Evolutionary conservation across 2,113 vertebrate species (phyloP).

Genomic region (Stictonetta naevosa): DNA sequence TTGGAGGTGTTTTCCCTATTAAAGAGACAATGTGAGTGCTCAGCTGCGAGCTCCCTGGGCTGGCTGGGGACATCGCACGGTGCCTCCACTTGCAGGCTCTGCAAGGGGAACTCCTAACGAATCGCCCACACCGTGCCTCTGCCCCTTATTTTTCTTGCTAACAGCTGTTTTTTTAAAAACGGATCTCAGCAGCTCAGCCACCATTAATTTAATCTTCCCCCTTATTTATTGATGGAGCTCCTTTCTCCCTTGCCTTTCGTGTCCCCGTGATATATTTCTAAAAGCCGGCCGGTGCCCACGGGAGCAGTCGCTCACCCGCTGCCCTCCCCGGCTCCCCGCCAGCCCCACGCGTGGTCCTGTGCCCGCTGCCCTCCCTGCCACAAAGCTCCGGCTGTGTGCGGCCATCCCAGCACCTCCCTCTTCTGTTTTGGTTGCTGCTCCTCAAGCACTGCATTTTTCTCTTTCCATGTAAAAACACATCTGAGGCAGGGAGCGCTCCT

Average conservation of each 20-base stretch:
- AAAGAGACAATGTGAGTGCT: background rate
- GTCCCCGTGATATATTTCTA: conserved; percentile 25
- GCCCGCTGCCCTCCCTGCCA: background rate
- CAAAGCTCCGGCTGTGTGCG: background rate
- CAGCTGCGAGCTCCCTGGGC: background rate
- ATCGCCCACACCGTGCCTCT: background rate
- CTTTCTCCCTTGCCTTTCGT: conserved; percentile 35
- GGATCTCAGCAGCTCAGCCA: background rate
- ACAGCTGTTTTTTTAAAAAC: background rate
- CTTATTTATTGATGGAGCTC: conserved; percentile 48
- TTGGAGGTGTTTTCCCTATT: background rate
- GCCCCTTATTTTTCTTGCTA: conserved; percentile 30
- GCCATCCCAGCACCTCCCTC: background rate
- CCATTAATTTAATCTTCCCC: conserved; percentile 55
- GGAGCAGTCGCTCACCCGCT: conserved; percentile 5
- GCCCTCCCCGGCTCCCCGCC: conserved; percentile 12
- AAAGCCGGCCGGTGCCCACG: background rate
- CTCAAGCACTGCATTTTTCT: background rate
- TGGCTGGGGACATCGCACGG: rapidly evolving
- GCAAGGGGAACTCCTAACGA: background rate
- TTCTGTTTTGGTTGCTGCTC: background rate
- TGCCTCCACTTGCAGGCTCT: background rate
- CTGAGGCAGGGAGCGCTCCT: background rate
- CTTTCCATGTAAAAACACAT: background rate
- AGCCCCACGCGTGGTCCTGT: background rate